Percentiles rank a stretch among this genome's conserved stretches.
Conservation (phyloP, 2,797 vertebrate genomes). For the Eulemur albifrons region DNA sequence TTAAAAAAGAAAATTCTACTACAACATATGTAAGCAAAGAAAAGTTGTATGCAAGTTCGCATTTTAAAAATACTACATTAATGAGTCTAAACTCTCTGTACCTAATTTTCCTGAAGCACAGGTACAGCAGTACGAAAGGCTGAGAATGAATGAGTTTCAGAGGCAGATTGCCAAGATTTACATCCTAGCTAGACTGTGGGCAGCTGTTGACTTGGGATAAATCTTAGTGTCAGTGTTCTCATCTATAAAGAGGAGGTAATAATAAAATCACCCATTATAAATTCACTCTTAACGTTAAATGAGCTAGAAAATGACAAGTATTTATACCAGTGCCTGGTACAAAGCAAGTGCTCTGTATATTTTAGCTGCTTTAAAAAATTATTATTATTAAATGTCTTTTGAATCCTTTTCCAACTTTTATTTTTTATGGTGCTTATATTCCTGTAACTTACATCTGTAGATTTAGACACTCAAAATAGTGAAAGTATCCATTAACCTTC, state of each 20-base stretch:
- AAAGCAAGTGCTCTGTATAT: neutral
- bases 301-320: neutral
- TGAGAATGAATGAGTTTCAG: fast-evolving
- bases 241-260: neutral
- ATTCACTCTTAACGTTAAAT: neutral
- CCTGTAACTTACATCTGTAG: neutral
- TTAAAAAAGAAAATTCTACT: neutral
- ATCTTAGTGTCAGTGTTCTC: neutral
- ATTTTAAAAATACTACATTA: neutral
- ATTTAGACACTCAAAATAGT: neutral
- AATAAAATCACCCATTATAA: neutral
- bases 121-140: fast-evolving
- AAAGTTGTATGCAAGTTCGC: neutral
- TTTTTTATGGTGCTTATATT: neutral
- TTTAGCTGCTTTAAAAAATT: neutral
- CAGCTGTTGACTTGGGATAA: neutral
- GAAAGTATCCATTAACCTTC: neutral
- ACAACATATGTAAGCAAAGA: neutral
- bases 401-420: neutral
- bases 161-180: neutral
- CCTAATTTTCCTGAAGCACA: neutral
- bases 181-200: fast-evolving
- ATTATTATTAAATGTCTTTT: neutral
- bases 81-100: neutral
- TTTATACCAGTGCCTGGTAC: neutral